Conservation (phyloP, 2,113 vertebrate genomes). For the Pedionomus torquatus region DNA sequence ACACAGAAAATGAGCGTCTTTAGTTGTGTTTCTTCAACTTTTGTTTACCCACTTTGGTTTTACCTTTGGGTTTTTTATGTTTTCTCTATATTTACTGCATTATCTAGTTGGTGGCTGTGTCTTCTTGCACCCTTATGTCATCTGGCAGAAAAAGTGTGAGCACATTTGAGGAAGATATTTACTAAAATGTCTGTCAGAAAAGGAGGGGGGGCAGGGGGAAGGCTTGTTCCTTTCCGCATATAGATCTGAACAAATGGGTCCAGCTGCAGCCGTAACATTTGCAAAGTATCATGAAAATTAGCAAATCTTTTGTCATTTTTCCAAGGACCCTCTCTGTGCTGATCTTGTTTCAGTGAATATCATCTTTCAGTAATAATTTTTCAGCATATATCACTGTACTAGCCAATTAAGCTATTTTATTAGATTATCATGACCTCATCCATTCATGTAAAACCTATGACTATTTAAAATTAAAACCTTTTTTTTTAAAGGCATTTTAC, state of each 20-base stretch:
- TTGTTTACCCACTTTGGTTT: no score
- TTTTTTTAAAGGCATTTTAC: background rate
- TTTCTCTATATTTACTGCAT: background rate
- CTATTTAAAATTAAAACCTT: slow-evolving; percentile 58
- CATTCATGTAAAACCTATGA: slow-evolving; percentile 31
- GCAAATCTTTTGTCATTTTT: slow-evolving; percentile 63
- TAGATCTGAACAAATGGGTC: background rate
- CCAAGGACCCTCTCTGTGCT: background rate
- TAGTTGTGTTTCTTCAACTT: background rate
- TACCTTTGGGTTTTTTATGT: background rate
- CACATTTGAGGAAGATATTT: background rate
- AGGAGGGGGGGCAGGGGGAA: accelerated
- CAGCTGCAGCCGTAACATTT: slow-evolving; percentile 2
- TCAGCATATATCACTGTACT: background rate
- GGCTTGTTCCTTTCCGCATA: background rate
- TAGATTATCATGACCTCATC: slow-evolving; percentile 49
- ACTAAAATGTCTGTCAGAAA: background rate
- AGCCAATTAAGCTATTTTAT: slow-evolving; percentile 32
- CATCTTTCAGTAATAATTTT: slow-evolving; percentile 47
- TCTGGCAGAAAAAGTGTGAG: background rate
- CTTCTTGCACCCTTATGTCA: background rate
- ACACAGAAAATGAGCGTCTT: background rate
- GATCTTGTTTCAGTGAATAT: slow-evolving; percentile 41
- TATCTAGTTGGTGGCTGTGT: background rate
- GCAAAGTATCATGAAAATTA: slow-evolving; percentile 21